These are phyloP conservation scores for Callyntrura sp. DNA, from an alignment of 2,888 invertebrate species.

Conservation along the genomic window DNA sequence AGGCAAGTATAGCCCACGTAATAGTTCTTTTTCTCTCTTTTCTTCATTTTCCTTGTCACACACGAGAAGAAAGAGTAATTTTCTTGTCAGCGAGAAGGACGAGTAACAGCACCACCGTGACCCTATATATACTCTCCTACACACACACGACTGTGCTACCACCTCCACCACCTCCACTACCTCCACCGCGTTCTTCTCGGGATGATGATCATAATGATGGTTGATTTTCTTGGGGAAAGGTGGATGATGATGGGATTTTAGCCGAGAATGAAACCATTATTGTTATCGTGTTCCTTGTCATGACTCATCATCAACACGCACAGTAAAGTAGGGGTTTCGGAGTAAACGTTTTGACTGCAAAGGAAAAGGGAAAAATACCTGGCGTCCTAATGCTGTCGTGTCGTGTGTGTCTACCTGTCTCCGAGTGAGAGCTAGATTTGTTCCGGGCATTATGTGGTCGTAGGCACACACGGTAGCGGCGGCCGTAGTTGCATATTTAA, in stretches of 20 bases:
- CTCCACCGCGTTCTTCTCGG: not conserved
- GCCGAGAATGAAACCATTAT: constrained; percentile 46
- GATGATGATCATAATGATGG: constrained; percentile 11
- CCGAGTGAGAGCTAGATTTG: too few species aligned
- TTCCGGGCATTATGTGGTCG: too few species aligned
- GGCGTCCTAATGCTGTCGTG: too few species aligned
- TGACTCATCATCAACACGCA: constrained; percentile 19
- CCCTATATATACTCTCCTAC: not conserved
- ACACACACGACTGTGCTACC: not conserved
- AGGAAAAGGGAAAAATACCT: too few species aligned
- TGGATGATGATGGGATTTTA: too few species aligned
- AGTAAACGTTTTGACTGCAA: too few species aligned
- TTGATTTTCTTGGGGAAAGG: constrained; percentile 12
- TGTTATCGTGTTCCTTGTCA: too few species aligned
- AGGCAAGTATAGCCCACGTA: constrained; percentile 48
- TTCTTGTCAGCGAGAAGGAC: constrained; percentile 63
- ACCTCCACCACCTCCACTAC: not conserved
- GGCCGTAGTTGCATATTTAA: too few species aligned
- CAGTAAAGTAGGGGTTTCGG: too few species aligned
- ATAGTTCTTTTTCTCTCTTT: constrained; percentile 47
- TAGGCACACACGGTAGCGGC: too few species aligned
- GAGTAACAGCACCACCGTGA: constrained; percentile 14
- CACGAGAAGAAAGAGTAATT: constrained; percentile 71
- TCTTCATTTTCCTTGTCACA: constrained; percentile 63
- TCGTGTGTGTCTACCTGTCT: too few species aligned